A percentile compares a stretch with the other conserved stretches of the same genome.
Evolutionary conservation across 2,113 vertebrate genomes (phyloP).

Genomic region (Arenaria interpres): DNA sequence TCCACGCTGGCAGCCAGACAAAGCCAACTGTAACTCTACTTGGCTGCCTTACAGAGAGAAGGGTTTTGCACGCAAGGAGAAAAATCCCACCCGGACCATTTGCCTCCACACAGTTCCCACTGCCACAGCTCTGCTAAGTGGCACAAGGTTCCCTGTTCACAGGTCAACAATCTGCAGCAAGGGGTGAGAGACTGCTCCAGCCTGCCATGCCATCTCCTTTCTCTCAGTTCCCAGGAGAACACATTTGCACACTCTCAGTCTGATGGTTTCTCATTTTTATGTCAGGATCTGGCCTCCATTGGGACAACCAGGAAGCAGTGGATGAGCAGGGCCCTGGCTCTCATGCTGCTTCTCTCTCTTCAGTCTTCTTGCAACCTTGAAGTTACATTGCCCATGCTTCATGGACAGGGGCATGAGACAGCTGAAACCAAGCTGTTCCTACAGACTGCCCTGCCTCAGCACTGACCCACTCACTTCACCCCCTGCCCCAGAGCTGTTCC

Average conservation of each 20-base stretch:
- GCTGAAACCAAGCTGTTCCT: background rate
- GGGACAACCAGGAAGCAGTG: background rate
- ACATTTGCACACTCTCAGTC: background rate
- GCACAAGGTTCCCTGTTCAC: background rate
- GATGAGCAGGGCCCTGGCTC: background rate
- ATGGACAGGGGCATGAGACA: background rate
- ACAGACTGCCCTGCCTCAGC: background rate
- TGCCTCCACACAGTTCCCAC: background rate
- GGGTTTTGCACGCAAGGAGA: background rate
- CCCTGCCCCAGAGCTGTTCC: background rate
- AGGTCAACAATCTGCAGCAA: background rate
- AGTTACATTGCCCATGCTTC: background rate
- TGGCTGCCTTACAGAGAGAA: slow-evolving; percentile 4
- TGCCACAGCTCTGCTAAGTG: background rate
- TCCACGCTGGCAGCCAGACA: slow-evolving; percentile 21
- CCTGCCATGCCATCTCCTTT: background rate
- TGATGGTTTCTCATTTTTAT: background rate
- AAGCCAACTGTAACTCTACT: slow-evolving; percentile 10
- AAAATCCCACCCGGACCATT: background rate
- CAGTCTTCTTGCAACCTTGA: background rate
- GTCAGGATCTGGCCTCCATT: background rate
- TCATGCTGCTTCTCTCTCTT: background rate
- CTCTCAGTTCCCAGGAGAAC: background rate
- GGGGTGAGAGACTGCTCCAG: background rate
- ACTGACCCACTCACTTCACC: background rate